Evolutionary conservation across 2,113 vertebrate species (phyloP).

Genomic region (Apistogramma diplotaenia): DNA sequence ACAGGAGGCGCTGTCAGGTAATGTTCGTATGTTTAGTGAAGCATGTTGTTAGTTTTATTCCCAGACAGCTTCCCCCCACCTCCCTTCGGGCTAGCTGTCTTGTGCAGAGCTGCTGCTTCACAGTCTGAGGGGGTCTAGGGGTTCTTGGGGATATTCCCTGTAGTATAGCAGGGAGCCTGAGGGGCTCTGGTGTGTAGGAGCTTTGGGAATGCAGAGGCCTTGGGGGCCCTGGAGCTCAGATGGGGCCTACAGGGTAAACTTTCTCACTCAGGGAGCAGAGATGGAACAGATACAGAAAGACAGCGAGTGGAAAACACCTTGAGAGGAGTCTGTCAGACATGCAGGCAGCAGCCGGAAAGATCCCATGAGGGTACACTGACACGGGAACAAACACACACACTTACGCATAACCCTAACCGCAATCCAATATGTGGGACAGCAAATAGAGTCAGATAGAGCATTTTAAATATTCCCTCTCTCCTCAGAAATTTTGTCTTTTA

Average conservation of each 20-base stretch:
- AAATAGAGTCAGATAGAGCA: conserved; percentile 16
- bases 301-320: conserved; percentile 70
- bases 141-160: conserved; percentile 72
- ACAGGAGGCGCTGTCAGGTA: conserved; percentile 69
- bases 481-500: conserved; percentile 43
- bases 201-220: conserved; percentile 71
- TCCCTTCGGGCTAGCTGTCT: conserved; percentile 60
- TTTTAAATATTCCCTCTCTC: conserved; percentile 21
- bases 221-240: conserved; percentile 77
- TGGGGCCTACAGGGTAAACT: conserved; percentile 71
- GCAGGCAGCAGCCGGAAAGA: conserved; percentile 56
- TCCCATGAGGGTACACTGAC: conserved; percentile 56
- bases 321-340: conserved; percentile 68
- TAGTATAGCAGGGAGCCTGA: conserved; percentile 66
- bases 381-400: conserved; percentile 39
- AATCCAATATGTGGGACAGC: conserved; percentile 43
- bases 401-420: conserved; percentile 25
- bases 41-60: conserved; percentile 70
- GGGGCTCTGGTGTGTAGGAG: conserved; percentile 68
- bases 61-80: conserved; percentile 60
- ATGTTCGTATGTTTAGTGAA: conserved; percentile 51
- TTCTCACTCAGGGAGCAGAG: conserved; percentile 69
- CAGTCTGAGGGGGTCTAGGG: conserved; percentile 70
- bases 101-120: conserved; percentile 66
- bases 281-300: conserved; percentile 59